Evolutionary conservation across 2,888 invertebrate genomes (phyloP).

Genomic region (Drosophila paranaensis): DNA sequence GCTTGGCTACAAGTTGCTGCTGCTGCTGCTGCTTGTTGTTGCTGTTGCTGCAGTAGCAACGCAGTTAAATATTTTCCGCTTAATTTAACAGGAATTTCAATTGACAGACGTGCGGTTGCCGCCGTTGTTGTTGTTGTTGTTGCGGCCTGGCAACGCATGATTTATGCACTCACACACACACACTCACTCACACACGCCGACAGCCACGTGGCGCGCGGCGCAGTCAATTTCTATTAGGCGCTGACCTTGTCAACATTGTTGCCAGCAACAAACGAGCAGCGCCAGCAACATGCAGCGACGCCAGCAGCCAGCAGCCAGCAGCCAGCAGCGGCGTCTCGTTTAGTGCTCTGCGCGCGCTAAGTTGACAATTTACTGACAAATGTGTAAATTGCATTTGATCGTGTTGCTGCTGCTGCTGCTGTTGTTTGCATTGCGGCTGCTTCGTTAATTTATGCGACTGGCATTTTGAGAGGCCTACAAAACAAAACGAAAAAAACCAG

Average conservation of each 20-base stretch:
- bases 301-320: not conserved
- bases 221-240: conserved; percentile 75
- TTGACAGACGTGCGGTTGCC: conserved; percentile 75
- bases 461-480: conserved; percentile 69
- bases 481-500: conserved; percentile 5
- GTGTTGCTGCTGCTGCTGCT: conserved; percentile 40
- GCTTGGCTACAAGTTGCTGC: conserved; percentile 41
- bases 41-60: conserved; percentile 41
- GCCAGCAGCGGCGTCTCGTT: conserved; percentile 45
- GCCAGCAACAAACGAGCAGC: conserved; percentile 52
- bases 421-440: conserved; percentile 34
- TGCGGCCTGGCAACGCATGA: conserved; percentile 61
- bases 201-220: conserved; percentile 53
- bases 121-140: conserved; percentile 22
- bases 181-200: conserved; percentile 25
- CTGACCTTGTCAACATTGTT: conserved; percentile 82
- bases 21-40: too few relatives aligned
- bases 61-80: conserved; percentile 82
- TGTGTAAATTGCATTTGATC: conserved; percentile 79
- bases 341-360: conserved; percentile 71
- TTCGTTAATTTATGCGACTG: conserved; percentile 74
- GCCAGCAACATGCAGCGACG: conserved; percentile 58
- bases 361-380: conserved; percentile 82
- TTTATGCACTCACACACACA: conserved; percentile 71
- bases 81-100: conserved; percentile 84